A percentile compares a stretch with the other conserved stretches of the same genome.
Evolutionary conservation across 2,797 vertebrate genomes (phyloP).

Genomic region (Acrossocheilus fasciatus): DNA sequence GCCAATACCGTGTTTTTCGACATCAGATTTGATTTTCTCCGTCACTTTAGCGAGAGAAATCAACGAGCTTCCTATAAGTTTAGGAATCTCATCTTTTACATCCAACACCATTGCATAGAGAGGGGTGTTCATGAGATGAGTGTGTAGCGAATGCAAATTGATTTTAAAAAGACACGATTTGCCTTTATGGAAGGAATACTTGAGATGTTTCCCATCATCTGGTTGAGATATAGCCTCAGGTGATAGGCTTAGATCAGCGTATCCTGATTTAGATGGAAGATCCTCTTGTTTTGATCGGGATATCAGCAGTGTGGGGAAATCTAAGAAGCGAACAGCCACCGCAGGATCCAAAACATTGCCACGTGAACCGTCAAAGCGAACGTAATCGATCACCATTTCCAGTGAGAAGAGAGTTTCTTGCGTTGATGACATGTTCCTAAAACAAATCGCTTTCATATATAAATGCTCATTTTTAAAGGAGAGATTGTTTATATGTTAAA

Average conservation of each 20-base stretch:
- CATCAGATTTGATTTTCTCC: constrained; percentile 70
- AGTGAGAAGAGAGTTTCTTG: constrained; percentile 48
- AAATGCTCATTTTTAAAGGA: background rate
- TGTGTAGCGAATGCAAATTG: constrained; percentile 70
- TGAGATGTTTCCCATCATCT: background rate
- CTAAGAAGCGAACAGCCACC: constrained; percentile 44
- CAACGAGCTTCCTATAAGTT: constrained; percentile 77
- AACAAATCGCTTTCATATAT: no score
- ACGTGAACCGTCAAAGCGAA: constrained; percentile 27
- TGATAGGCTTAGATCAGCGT: background rate
- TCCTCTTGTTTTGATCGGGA: constrained; percentile 15
- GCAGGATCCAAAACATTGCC: constrained; percentile 4
- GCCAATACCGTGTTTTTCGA: constrained; percentile 61
- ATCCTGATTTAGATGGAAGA: background rate
- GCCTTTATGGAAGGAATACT: constrained; percentile 82
- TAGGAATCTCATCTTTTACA: constrained; percentile 73
- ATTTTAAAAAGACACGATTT: constrained; percentile 90
- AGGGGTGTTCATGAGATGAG: constrained; percentile 74
- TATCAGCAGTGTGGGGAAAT: constrained; percentile 56
- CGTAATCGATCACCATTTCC: constrained; percentile 50
- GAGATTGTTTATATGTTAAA: no score
- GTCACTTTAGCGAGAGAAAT: constrained; percentile 74
- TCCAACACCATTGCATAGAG: constrained; percentile 82
- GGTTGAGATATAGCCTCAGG: constrained; percentile 6
- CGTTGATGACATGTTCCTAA: constrained; percentile 8